Base-by-base conservation (phyloP, 37 sponge, comb jelly and placozoan genomes). In the Hormiphora californensis region DNA sequence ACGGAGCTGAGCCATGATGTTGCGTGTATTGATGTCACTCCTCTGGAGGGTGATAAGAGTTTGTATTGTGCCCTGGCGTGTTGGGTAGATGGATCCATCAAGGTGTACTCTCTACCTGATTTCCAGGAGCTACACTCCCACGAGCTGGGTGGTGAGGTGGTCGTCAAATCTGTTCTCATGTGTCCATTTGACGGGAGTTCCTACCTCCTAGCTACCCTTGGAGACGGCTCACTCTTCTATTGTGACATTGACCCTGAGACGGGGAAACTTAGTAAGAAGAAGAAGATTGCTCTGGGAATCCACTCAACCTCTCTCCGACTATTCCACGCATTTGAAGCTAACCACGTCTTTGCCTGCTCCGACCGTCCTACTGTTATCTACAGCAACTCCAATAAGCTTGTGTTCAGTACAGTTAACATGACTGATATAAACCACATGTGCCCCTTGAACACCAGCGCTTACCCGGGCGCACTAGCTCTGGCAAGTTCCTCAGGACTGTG, bases 301-400 rank as follows among this genome's bases (percentile, higher is more conserved):
- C 92, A 94, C 31, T 94, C 94, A 0, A 88, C 93, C 22, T 54
- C 85, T 7, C 63, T 96, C 69, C 89, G 86, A 57, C 86, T 54
- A 32, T 96, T 96, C 85, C 35, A 85, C 39, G 86, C 91, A 19
- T 89, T 89, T 28, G 86, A 85, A 34, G 86, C 69, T 15, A 54
- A 59, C 35, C 91, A 91, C 87, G 91, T 96, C 27, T 96, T 96
- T 90, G 92, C 94, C 44, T 96, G 94, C 44, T 93, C 93, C 7
- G 93, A 96, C 63, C 90, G 93, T 31, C 98, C 98, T 7, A 94
- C 94, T 61, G 94, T 96, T 63, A 96, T 96, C 55, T 91, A 96
- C 89, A 88, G 86, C 30, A 91, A 51, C 69, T 91, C 91, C 46
- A 87, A 90, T 21, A 96, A 96, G 54, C 87, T 96, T 15, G 86